Evolutionary conservation across 1,140 invertebrate species (phyloP).

Genomic region (Marisa cornuarietis): DNA sequence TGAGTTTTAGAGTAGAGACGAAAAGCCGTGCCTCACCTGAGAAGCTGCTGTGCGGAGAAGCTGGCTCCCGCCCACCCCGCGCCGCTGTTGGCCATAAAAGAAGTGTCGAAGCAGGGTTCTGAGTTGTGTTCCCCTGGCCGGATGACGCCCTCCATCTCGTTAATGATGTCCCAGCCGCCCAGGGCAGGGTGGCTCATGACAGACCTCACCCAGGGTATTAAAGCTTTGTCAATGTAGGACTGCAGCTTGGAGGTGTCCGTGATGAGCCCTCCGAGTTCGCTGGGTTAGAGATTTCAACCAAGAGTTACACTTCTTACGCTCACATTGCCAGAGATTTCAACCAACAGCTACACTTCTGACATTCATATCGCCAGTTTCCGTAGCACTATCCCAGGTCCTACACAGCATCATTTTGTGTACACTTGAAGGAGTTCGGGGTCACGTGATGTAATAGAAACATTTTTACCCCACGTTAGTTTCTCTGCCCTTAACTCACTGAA

Average conservation of each 20-base stretch:
- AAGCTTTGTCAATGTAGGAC: conserved; percentile 62
- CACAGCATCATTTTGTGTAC: neutral
- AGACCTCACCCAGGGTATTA: conserved; percentile 52
- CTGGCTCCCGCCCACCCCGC: conserved; percentile 62
- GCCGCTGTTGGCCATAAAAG: conserved; percentile 46
- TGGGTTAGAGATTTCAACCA: conserved; percentile 8
- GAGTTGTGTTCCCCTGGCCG: conserved; percentile 42
- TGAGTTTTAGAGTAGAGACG: no score
- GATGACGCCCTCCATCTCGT: conserved; percentile 64
- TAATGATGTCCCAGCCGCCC: conserved; percentile 65
- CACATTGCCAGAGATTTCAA: neutral
- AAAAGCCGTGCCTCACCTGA: conserved; percentile 29
- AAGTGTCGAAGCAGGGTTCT: conserved; percentile 64
- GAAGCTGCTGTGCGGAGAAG: conserved; percentile 43
- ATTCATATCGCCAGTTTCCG: neutral
- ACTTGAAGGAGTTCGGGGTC: no score
- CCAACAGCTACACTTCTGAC: neutral
- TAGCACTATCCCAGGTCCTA: neutral
- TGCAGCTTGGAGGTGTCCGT: conserved; percentile 60
- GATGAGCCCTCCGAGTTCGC: conserved; percentile 42
- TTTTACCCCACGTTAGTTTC: no score
- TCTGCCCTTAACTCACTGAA: no score
- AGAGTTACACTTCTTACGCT: neutral
- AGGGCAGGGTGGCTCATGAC: conserved; percentile 60
- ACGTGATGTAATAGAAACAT: no score